Evolutionary conservation across 2,888 invertebrate species (phyloP).

Genomic region (Gari tellinella): DNA sequence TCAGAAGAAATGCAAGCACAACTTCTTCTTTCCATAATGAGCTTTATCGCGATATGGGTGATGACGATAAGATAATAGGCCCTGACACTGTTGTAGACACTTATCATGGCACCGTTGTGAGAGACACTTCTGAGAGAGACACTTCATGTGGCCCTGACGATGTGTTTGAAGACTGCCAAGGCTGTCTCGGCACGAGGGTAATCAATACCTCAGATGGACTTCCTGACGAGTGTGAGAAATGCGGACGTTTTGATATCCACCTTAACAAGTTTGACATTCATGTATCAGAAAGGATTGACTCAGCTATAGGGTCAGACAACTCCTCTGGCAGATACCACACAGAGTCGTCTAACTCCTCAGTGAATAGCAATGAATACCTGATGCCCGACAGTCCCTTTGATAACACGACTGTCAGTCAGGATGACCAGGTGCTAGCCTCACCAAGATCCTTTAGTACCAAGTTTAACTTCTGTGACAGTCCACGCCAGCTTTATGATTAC

Average conservation of each 20-base stretch:
- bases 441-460: too few relatives aligned
- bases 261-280: conserved; percentile 22
- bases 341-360: conserved; percentile 12
- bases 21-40: conserved; percentile 41
- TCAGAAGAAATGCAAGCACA: conserved; percentile 9
- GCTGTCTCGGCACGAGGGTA: neutral
- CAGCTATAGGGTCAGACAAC: conserved; percentile 48
- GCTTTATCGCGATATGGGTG: conserved; percentile 22
- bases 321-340: conserved; percentile 22
- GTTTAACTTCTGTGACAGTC: too few relatives aligned
- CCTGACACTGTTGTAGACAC: neutral
- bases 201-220: neutral
- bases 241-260: conserved; percentile 14
- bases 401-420: neutral
- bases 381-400: conserved; percentile 42
- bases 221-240: conserved; percentile 17
- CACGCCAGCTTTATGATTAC: too few relatives aligned
- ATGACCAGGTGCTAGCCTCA: too few relatives aligned
- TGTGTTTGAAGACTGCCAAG: conserved; percentile 40
- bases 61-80: neutral
- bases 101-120: neutral
- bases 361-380: conserved; percentile 32
- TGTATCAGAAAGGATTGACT: conserved; percentile 33
- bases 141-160: conserved; percentile 35
- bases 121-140: neutral